Evolutionary conservation across 2,113 vertebrate genomes (phyloP).

Genomic region (Ursus arctos): DNA sequence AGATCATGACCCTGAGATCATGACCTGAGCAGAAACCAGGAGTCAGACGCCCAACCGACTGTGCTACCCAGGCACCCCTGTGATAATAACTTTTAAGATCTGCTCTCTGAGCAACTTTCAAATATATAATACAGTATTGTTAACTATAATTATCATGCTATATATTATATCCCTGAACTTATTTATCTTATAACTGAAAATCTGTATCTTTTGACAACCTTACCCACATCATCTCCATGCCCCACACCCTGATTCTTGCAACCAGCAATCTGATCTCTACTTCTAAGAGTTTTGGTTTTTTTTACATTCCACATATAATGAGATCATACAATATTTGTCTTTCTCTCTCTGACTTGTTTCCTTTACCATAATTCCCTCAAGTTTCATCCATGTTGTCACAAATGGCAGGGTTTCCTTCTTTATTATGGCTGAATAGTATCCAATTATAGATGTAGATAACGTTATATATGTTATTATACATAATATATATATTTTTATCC

Average conservation of each 20-base stretch:
- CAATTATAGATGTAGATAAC: background rate
- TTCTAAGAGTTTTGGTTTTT: background rate
- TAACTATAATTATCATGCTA: background rate
- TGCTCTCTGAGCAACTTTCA: background rate
- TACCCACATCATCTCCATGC: background rate
- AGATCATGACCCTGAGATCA: background rate
- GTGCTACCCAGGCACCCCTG: background rate
- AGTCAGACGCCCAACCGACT: background rate
- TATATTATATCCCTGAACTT: background rate
- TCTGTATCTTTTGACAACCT: background rate
- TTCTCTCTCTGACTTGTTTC: background rate
- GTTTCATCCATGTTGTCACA: background rate
- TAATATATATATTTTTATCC: background rate
- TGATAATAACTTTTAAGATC: background rate
- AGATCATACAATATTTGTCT: background rate
- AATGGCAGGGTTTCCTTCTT: background rate
- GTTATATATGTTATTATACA: background rate
- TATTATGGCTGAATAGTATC: background rate
- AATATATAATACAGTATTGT: background rate
- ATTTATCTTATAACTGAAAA: background rate
- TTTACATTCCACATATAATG: background rate
- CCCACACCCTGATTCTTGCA: background rate
- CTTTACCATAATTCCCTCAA: background rate
- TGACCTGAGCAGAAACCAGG: background rate
- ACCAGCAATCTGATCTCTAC: background rate